Base-by-base conservation (phyloP, 2,113 vertebrate species). In the Aegithalos caudatus region DNA sequence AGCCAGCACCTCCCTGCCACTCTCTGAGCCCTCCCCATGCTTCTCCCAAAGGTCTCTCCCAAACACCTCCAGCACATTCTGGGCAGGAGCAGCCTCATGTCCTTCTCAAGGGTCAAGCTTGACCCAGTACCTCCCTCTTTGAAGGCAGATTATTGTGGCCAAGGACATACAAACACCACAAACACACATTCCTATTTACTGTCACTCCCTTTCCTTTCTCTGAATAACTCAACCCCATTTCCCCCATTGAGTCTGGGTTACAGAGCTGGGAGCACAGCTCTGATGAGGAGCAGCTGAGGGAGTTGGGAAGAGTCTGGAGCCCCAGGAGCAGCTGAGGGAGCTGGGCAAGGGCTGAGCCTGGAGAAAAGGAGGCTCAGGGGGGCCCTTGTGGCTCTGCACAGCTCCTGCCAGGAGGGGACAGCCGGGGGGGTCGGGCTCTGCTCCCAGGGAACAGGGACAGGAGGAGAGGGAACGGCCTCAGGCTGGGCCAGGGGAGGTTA, bases 401-500 rank as follows among this genome's bases (percentile, higher is more conserved):
- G 2, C 2, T 78, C 40, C 84, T 70, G 84, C 2, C n/a, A 87
- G 65, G 57, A 80, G 48, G 24, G 48, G 23, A 23, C 35, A 79
- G 35, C 16, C 5, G 1, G 40, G n/a, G 35, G 56, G 16, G 5
- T 54, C 3, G 0, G 28, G 54, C 37, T 86, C 9, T 60, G 53
- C 45, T 51, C 9, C 11, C 72, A 40, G 74, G 56, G n/a, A 54
- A 47, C 74, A 70, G 64, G 47, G 73, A 31, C 47, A 70, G 48
- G 35, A 79, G 5, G 29, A 35, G 65, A 70, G 40, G 29, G 7
- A 62, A 71, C 0, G 0, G 47, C n/a, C n/a, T 64, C 48, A n/a
- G 0, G 2, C 0, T 78, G 23, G 0, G 0, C 16, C 56, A 48
- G 48, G 31, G n/a, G 4, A 35, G 21, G 47, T 18, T 71, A 0